Conservation (phyloP, 92 coral and sea anemone species). For the Epizoanthus rinbou region DNA sequence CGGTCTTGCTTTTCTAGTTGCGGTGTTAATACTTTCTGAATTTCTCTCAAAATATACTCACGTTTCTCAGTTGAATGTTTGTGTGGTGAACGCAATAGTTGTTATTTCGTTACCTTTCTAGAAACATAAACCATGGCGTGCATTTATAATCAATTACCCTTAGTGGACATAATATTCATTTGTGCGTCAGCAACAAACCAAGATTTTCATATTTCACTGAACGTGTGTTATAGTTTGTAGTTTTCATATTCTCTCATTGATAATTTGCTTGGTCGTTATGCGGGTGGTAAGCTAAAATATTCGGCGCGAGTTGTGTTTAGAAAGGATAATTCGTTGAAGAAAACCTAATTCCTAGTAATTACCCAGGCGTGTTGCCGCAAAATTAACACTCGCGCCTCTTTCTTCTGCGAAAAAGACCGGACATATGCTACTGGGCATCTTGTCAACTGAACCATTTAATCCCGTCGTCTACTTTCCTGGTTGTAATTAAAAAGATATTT, state of each 20-base stretch:
- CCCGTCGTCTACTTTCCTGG: constrained; percentile 26
- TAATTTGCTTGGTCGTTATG: constrained; percentile 13
- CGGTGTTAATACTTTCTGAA: constrained; percentile 7
- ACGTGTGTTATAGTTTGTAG: not conserved
- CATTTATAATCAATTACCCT: constrained; percentile 17
- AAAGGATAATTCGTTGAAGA: constrained; percentile 40
- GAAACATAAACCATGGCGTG: not conserved
- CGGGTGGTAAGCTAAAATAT: constrained; percentile 30
- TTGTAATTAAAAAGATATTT: constrained; percentile 42
- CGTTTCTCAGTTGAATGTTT: not conserved
- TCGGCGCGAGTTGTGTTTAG: constrained; percentile 27
- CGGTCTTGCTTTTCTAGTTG: not conserved
- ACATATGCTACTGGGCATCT: constrained; percentile 36
- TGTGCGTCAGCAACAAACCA: not conserved
- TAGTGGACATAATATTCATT: not conserved
- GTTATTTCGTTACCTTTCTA: not conserved
- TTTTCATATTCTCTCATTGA: not conserved
- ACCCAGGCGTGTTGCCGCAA: constrained; percentile 44
- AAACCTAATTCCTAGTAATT: constrained; percentile 32
- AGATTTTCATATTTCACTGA: not conserved
- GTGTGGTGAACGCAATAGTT: not conserved
- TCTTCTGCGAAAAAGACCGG: constrained; percentile 39
- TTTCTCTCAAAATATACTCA: not conserved
- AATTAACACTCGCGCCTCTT: constrained; percentile 31
- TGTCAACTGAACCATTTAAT: constrained; percentile 34